Conservation (phyloP, 1,140 invertebrate genomes). For the Wiebesia pumilae region DNA sequence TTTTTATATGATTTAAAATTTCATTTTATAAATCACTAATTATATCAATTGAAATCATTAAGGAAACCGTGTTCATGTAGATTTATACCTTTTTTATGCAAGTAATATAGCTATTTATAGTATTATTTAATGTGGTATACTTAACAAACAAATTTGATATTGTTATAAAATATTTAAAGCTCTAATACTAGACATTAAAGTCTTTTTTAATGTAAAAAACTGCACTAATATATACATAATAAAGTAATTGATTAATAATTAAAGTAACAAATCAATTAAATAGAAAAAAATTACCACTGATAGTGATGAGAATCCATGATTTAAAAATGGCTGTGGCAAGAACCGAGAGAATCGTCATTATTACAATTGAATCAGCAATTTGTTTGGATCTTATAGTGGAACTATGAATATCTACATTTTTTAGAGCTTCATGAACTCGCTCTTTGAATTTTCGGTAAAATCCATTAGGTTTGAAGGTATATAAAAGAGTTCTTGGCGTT, state of each 20-base stretch:
- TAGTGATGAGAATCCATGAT: constrained; percentile 56
- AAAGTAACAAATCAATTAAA: background rate
- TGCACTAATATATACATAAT: too few species aligned
- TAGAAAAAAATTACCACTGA: constrained; percentile 54
- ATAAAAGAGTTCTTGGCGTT: constrained; percentile 78
- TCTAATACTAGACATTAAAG: too few species aligned
- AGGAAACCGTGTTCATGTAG: too few species aligned
- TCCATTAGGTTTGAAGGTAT: constrained; percentile 82
- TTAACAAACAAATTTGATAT: too few species aligned
- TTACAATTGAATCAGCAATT: constrained; percentile 76
- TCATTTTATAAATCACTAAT: too few species aligned
- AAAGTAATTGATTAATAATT: background rate
- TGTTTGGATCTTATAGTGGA: constrained; percentile 71
- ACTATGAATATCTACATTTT: constrained; percentile 70
- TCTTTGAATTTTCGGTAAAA: constrained; percentile 81
- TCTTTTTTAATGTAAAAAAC: too few species aligned
- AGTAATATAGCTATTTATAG: too few species aligned
- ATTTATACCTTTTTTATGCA: too few species aligned
- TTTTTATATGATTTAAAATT: too few species aligned
- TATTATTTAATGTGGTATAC: too few species aligned
- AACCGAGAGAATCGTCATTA: constrained; percentile 73
- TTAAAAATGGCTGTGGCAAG: constrained; percentile 73
- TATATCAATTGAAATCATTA: too few species aligned
- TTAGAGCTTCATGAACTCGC: constrained; percentile 75
- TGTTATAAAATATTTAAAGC: too few species aligned